phyloP scores from a whole-genome alignment of 2,113 vertebrate genomes.

The Arizona elegans region DNA sequence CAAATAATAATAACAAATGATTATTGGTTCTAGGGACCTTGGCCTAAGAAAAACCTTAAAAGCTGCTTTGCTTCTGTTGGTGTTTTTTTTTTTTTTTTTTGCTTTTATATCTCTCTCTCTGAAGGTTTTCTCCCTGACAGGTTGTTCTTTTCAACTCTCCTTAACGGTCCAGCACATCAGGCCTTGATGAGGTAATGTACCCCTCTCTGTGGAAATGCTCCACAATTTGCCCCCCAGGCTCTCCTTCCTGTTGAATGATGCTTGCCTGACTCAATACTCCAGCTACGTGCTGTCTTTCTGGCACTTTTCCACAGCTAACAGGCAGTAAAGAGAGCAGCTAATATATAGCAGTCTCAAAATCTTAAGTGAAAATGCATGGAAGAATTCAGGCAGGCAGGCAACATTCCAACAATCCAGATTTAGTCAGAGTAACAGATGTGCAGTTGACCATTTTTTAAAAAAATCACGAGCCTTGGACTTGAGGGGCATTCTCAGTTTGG shows the following conservation, averaged over 20 bases:
- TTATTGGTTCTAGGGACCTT: not conserved
- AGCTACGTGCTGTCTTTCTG: not conserved
- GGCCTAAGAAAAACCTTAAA: not conserved
- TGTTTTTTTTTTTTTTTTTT: not conserved
- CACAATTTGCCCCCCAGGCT: accelerated
- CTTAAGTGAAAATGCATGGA: not conserved
- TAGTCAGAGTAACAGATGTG: not conserved
- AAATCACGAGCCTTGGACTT: not conserved
- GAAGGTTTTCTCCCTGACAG: not conserved
- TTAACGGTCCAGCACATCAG: accelerated
- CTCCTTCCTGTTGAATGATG: not conserved
- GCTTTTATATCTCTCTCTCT: accelerated
- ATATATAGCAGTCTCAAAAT: not conserved
- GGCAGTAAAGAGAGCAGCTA: not conserved
- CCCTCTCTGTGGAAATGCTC: not conserved
- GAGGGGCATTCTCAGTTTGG: not conserved
- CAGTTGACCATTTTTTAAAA: not conserved
- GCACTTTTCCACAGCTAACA: not conserved
- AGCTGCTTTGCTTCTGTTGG: not conserved
- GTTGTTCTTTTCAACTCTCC: not conserved
- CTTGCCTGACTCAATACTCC: not conserved
- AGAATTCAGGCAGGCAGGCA: accelerated
- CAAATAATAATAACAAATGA: not conserved
- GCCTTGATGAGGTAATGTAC: not conserved
- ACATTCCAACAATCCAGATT: not conserved